Percentiles rank a stretch among this genome's conserved stretches.
Evolutionary conservation across 2,797 vertebrate genomes (phyloP).

Genomic region (Acanthiza pusilla): DNA sequence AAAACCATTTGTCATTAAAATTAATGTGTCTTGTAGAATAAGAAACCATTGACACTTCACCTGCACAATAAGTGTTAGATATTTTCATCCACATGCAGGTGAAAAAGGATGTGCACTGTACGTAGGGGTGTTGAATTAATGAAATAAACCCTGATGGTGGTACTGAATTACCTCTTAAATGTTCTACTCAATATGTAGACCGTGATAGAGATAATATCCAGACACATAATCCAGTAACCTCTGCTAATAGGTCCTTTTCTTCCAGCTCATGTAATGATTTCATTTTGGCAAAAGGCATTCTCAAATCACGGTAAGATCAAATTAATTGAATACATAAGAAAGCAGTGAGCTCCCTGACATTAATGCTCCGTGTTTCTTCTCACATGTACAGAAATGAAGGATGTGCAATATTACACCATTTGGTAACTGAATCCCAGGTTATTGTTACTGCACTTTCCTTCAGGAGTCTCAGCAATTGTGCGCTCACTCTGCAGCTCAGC

Average conservation of each 20-base stretch:
- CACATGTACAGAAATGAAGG: not conserved
- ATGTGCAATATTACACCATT: not conserved
- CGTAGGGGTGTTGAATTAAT: not conserved
- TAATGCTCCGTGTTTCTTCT: not conserved
- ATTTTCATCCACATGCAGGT: not conserved
- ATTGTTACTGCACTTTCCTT: conserved; percentile 5
- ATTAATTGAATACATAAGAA: not conserved
- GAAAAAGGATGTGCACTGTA: not conserved
- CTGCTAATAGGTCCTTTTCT: not conserved
- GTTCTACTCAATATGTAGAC: not conserved
- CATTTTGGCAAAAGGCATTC: not conserved
- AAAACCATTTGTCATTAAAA: not conserved
- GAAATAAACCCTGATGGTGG: not conserved
- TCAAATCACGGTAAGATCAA: not conserved
- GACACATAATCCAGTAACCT: not conserved
- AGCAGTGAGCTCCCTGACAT: not conserved
- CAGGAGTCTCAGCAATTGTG: not conserved
- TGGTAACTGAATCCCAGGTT: not conserved
- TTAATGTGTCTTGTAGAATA: not conserved
- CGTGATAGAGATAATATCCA: not conserved
- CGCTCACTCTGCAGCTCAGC: not conserved
- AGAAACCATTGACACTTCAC: not conserved
- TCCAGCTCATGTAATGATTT: not conserved
- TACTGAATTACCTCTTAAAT: not conserved
- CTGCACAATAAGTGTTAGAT: not conserved